Evolutionary conservation across 2,797 vertebrate species (phyloP), one percentile per base, ranked within the genome.

Genomic region (Enoplosus armatus): DNA sequence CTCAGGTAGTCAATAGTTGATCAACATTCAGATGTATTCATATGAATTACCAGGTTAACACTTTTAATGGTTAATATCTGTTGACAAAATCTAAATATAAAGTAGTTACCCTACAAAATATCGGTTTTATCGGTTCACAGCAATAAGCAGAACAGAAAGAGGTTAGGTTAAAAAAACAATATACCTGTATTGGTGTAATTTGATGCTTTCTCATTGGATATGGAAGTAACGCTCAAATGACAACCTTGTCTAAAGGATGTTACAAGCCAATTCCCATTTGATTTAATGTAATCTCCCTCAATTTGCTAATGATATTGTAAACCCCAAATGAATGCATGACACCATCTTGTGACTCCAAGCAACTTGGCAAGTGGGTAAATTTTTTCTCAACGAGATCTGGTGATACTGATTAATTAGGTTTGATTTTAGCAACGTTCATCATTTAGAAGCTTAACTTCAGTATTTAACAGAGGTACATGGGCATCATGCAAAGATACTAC

Each of bases 341-440:
- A 56, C 18, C 16, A 53, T 41, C 72, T 69, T 67, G 45, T 61
- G 59, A 82, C 26, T 82, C 14, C 27, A 54, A 26, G 12, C 4
- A 48, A 29, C 22, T 16, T 63, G 45, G 74, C 11, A 67, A 67
- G n/a, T 12, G 6, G 10, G 6, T 60, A 24, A 2, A 14, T 43
- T 67, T 67, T 61, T 67, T 35, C 12, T 79, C 6, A 12, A 41
- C 24, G 1, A 47, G 14, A 31, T 67, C 22, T 29, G 48, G 45
- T 45, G 47, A 64, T 12, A 29, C 2, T 0, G 9, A 37, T 29
- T 14, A 14, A 45, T 74, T 29, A 33, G 33, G 14, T 10, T 11
- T 12, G 14, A 41, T 50, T 69, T n/a, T 37, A 24, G 15, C n/a
- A 66, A 51, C 12, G 3, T 43, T 29, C n/a, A 54, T 35, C 15